phyloP scores from a whole-genome alignment of 2,797 vertebrate species.

The Spea hammondii region DNA sequence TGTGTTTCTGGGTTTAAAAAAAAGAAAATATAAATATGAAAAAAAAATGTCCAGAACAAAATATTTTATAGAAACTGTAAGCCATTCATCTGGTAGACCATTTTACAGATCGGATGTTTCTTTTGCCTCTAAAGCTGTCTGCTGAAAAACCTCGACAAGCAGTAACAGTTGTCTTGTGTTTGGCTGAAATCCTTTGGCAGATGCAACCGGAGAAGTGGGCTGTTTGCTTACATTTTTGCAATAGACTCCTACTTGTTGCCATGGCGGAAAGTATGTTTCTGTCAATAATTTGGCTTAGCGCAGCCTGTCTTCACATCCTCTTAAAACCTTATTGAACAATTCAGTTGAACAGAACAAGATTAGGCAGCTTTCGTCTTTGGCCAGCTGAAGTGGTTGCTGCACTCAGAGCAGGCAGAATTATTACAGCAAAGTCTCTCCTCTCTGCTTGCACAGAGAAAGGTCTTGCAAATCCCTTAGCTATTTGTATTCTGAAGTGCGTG shows the following conservation, averaged over 20 bases:
- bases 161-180: conserved; percentile 57
- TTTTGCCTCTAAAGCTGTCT: conserved; percentile 53
- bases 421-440: conserved; percentile 58
- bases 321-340: conserved; percentile 68
- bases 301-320: conserved; percentile 64
- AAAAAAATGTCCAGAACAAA: conserved; percentile 23
- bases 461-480: conserved; percentile 51
- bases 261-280: conserved; percentile 71
- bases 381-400: conserved; percentile 62
- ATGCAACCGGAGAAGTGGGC: conserved; percentile 62
- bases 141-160: conserved; percentile 56
- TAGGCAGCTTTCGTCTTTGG: conserved; percentile 66
- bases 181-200: conserved; percentile 66
- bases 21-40: conserved; percentile 2
- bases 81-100: conserved; percentile 40
- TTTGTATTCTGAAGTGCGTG: conserved; percentile 42
- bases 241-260: conserved; percentile 72
- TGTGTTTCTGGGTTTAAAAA: conserved; percentile 9
- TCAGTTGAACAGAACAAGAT: conserved; percentile 65
- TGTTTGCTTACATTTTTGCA: conserved; percentile 73
- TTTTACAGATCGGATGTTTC: conserved; percentile 57
- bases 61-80: conserved; percentile 47
- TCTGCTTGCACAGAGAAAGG: conserved; percentile 29
- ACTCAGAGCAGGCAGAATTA: conserved; percentile 54
- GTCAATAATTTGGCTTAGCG: conserved; percentile 73